Evolutionary conservation across 2,797 vertebrate species (phyloP).

Genomic region (Valencia hispanica): DNA sequence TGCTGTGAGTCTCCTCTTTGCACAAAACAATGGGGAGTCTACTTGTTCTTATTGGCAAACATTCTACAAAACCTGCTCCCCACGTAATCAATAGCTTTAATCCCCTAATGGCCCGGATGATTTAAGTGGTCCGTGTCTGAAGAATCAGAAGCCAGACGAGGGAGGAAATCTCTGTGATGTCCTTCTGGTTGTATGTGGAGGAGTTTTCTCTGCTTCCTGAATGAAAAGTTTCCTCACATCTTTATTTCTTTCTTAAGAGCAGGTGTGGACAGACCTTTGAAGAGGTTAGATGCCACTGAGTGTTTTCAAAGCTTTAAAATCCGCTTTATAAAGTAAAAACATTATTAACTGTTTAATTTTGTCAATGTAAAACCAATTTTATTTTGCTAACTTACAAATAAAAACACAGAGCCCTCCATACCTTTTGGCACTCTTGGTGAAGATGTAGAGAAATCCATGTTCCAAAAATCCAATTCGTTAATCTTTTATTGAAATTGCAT

Average conservation of each 20-base stretch:
- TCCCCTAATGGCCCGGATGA: slow-evolving; percentile 66
- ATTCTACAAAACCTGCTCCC: slow-evolving; percentile 48
- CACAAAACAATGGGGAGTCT: slow-evolving; percentile 55
- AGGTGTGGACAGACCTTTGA: slow-evolving; percentile 35
- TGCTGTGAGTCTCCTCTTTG: slow-evolving; percentile 42
- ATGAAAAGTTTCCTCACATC: slow-evolving; percentile 25
- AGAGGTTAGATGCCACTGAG: slow-evolving; percentile 57
- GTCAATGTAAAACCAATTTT: too few species aligned
- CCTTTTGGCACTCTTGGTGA: background rate
- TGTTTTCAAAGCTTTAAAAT: slow-evolving; percentile 22
- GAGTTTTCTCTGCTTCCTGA: slow-evolving; percentile 41
- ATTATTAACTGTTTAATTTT: background rate
- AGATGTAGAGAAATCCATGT: background rate
- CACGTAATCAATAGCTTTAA: slow-evolving; percentile 74
- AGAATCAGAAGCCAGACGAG: slow-evolving; percentile 31
- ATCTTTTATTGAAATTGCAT: background rate
- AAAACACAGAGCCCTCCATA: too few species aligned
- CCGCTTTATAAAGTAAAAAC: slow-evolving; percentile 14
- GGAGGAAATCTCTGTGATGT: slow-evolving; percentile 55
- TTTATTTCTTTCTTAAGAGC: slow-evolving; percentile 53
- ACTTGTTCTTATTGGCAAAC: slow-evolving; percentile 69
- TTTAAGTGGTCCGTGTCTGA: slow-evolving; percentile 36
- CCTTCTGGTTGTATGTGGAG: slow-evolving; percentile 37
- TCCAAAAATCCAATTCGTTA: background rate
- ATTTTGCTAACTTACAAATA: background rate